These are phyloP conservation scores for Aradophagus sp. DNA, from an alignment of 1,140 invertebrate species.

Conservation along the genomic window DNA sequence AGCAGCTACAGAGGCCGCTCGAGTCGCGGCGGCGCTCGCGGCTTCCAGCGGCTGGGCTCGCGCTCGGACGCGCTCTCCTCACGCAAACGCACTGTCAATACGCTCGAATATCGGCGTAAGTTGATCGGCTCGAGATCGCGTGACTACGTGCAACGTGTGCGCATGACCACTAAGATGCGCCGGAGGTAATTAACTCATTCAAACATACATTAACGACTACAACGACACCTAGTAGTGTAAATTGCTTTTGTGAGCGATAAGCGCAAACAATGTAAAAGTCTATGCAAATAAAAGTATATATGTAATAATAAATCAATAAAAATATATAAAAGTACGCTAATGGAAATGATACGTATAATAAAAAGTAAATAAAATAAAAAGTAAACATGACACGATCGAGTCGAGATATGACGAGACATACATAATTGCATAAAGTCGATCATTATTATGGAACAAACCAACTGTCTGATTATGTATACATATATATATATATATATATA, in stretches of 20 bases:
- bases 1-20: slow-evolving; percentile 68
- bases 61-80: slow-evolving; percentile 65
- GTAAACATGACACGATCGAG: too few relatives aligned
- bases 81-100: slow-evolving; percentile 68
- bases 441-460: slow-evolving; percentile 23
- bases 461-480: slow-evolving; percentile 1
- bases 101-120: slow-evolving; percentile 72
- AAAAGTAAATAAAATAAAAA: too few relatives aligned
- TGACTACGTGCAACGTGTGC: slow-evolving; percentile 72
- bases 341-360: slow-evolving; percentile 48
- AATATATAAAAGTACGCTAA: too few relatives aligned
- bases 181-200: slow-evolving; percentile 72
- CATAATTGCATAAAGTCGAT: slow-evolving; percentile 30
- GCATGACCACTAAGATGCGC: slow-evolving; percentile 71
- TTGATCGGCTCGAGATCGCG: slow-evolving; percentile 69
- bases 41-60: slow-evolving; percentile 65
- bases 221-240: slow-evolving; percentile 63
- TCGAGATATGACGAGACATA: slow-evolving; percentile 62
- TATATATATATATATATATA: slow-evolving; percentile 18
- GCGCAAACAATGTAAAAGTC: too few relatives aligned
- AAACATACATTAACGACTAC: slow-evolving; percentile 65
- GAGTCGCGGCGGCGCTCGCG: slow-evolving; percentile 63
- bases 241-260: slow-evolving; percentile 56
- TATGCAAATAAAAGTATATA: too few relatives aligned
- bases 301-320: too few relatives aligned